Evolutionary conservation across 2,113 vertebrate genomes (phyloP), one percentile per base, ranked within the genome.

Genomic region (Acrocephalus arundinaceus): DNA sequence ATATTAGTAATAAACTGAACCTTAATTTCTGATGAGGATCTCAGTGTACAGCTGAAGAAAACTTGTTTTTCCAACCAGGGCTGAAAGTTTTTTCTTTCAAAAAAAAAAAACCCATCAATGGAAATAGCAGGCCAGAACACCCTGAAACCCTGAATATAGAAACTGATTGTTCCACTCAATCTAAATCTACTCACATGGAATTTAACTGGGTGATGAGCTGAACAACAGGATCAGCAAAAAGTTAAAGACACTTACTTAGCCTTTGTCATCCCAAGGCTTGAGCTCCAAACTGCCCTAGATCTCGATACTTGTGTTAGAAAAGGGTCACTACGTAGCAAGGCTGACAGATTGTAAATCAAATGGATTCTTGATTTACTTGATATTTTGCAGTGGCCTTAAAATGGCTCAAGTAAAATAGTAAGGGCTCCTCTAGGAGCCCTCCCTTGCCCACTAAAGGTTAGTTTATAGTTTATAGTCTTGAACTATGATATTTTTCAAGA

Each of bases 291-390:
- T 52, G 37, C 12, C 37, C 52, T 33, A 13, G 3, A 25, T 45
- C n/a, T 58, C 19, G 24, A 13, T 30, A 14, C 7, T 11, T 31
- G 0, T 11, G 16, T 24, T 66, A 35, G 46, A 62, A 93, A 37
- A 4, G 7, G 3, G 5, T 55, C 25, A 33, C 24, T 21, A 41
- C 0, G 0, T 10, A 39, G 11, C 13, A 51, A 74, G 7, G 21
- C 30, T 52, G 37, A 58, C 48, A 51, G 19, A 39, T 11, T 39
- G 37, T 10, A 39, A 39, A 39, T 39, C 37, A 39, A 9, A 11
- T 7, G 52, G 31, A 35, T 15, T 58, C 52, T 31, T 54, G 33
- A 58, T 71, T 35, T 62, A 23, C 15, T 45, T 45, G 16, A 3
- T 62, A 1, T 66, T 66, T 91, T 66, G 12, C 57, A 62, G 12